These are phyloP conservation scores for Setipinna tenuifilis DNA, from an alignment of 2,797 vertebrate genomes.

Conservation along the genomic window DNA sequence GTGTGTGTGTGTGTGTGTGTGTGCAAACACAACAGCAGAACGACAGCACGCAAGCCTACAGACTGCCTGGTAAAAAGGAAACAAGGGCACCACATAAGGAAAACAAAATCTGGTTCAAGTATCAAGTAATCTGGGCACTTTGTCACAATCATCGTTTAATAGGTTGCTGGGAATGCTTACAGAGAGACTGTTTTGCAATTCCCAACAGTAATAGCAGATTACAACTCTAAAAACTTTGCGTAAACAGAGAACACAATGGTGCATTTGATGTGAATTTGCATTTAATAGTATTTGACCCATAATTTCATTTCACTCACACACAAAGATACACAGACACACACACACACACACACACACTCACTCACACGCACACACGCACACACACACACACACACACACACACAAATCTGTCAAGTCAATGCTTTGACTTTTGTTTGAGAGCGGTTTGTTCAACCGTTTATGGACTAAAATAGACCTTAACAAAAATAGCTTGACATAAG, in stretches of 20 bases:
- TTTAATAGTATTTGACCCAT: conserved; percentile 34
- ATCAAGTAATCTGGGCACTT: conserved; percentile 12
- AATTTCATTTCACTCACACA: conserved; percentile 16
- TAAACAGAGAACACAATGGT: conserved; percentile 31
- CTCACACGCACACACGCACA: conserved; percentile 9
- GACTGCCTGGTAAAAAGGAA: neutral
- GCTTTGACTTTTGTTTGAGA: conserved; percentile 61
- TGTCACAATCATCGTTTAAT: conserved; percentile 11
- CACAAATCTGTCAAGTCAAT: conserved; percentile 43
- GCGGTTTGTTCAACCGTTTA: conserved; percentile 15
- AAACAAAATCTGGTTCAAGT: neutral
- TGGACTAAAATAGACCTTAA: conserved; percentile 13
- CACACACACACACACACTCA: conserved; percentile 1
- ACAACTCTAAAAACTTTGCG: conserved; percentile 40
- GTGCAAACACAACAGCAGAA: too few relatives aligned
- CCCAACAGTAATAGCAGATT: conserved; percentile 31
- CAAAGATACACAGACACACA: conserved; percentile 43
- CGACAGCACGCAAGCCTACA: neutral
- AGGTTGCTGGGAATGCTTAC: neutral
- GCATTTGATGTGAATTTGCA: conserved; percentile 34
- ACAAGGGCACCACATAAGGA: neutral
- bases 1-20: neutral
- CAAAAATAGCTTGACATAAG: conserved; percentile 8
- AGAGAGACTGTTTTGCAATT: conserved; percentile 40
- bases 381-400: conserved; percentile 29